A percentile compares a stretch with the other conserved stretches of the same genome.
These are phyloP conservation scores for Maniola jurtina DNA, from an alignment of 1,140 invertebrate genomes.

Conservation along the genomic window DNA sequence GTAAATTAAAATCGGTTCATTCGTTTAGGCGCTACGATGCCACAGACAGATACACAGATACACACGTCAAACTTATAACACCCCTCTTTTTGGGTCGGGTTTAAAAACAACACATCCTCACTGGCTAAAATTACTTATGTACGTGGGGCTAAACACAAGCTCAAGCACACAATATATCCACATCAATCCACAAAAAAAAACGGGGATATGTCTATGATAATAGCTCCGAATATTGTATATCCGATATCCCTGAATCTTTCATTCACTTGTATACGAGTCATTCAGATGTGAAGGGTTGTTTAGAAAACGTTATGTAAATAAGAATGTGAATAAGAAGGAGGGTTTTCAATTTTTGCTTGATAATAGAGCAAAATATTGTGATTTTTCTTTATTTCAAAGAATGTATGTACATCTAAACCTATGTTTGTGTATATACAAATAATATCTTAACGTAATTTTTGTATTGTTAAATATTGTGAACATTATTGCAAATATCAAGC, in stretches of 20 bases:
- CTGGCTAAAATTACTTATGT: no score
- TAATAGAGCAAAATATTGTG: neutral
- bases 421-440: no score
- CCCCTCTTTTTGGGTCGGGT: no score
- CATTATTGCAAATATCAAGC: no score
- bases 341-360: neutral
- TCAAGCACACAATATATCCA: neutral
- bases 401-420: no score
- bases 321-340: constrained; percentile 6
- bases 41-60: no score
- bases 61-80: no score
- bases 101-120: no score
- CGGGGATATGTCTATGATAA: neutral
- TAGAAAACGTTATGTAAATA: constrained; percentile 9
- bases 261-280: constrained; percentile 5
- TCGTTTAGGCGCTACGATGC: no score
- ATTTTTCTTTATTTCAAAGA: neutral
- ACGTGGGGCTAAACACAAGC: neutral
- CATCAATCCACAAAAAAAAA: neutral
- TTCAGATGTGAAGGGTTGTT: constrained; percentile 6
- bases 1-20: no score
- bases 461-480: no score
- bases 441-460: no score
- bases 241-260: constrained; percentile 6
- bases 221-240: constrained; percentile 4